These are phyloP conservation scores for Campopleginae sp. DNA, from an alignment of 2,888 invertebrate species.

Conservation along the genomic window DNA sequence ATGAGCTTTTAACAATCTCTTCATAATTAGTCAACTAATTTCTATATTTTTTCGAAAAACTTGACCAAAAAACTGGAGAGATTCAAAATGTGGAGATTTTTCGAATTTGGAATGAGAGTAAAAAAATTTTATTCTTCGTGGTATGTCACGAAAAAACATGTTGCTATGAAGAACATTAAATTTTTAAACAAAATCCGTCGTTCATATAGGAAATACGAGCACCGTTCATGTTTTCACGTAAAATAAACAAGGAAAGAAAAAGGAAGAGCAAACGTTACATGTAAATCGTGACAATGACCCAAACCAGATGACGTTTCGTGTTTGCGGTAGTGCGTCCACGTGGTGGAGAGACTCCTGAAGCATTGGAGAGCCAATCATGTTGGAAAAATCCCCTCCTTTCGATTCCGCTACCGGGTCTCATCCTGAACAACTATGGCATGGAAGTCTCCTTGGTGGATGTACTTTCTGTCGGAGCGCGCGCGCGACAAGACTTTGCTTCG, in stretches of 20 bases:
- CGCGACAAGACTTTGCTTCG: slow-evolving; percentile 28
- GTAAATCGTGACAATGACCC: slow-evolving; percentile 80
- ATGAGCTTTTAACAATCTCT: background rate
- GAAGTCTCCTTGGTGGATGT: slow-evolving; percentile 26
- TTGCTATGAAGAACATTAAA: background rate
- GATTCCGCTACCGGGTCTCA: slow-evolving; percentile 35
- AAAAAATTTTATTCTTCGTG: background rate
- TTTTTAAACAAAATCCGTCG: background rate
- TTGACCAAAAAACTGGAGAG: background rate
- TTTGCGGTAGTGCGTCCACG: slow-evolving; percentile 70
- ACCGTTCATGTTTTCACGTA: background rate
- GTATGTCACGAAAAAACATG: background rate
- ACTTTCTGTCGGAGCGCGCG: slow-evolving; percentile 38
- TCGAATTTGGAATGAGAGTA: background rate
- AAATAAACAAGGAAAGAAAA: background rate
- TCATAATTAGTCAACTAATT: background rate
- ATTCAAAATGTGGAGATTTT: background rate
- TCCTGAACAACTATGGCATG: slow-evolving; percentile 18
- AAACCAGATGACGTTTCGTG: slow-evolving; percentile 71
- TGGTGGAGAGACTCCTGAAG: slow-evolving; percentile 75
- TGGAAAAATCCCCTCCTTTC: slow-evolving; percentile 74
- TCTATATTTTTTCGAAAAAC: background rate
- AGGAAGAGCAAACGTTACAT: slow-evolving; percentile 9
- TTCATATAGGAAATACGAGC: background rate
- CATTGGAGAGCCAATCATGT: slow-evolving; percentile 73